A percentile compares a stretch with the other conserved stretches of the same genome.
Evolutionary conservation across 1,140 invertebrate species (phyloP).

Genomic region (Drosophila dunni): DNA sequence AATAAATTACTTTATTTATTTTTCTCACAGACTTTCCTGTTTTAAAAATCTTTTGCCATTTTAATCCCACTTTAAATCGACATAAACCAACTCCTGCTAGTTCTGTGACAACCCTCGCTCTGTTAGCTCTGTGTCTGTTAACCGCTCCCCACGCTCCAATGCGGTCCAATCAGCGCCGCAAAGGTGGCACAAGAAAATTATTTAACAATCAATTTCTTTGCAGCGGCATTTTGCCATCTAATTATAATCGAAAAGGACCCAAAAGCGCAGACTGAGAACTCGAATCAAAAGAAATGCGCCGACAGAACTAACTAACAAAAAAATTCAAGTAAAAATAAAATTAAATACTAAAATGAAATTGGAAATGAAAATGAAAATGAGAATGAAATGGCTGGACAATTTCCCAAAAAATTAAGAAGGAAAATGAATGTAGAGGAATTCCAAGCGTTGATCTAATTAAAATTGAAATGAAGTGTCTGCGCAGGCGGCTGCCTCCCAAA

Average conservation of each 20-base stretch:
- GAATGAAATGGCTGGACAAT: slow-evolving; percentile 13
- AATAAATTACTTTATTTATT: neutral
- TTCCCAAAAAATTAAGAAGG: slow-evolving; percentile 1
- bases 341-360: slow-evolving; percentile 28
- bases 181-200: slow-evolving; percentile 75
- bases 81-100: neutral
- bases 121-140: neutral
- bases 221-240: slow-evolving; percentile 81
- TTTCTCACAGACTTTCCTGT: neutral
- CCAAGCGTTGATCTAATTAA: slow-evolving; percentile 74
- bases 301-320: slow-evolving; percentile 48
- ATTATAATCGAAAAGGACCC: slow-evolving; percentile 65
- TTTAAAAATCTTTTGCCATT: no score
- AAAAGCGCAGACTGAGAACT: slow-evolving; percentile 13
- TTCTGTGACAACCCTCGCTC: slow-evolving; percentile 8
- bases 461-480: slow-evolving; percentile 73
- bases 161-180: slow-evolving; percentile 67
- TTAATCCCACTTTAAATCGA: neutral
- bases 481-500: slow-evolving; percentile 50
- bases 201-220: slow-evolving; percentile 76
- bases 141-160: neutral
- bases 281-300: slow-evolving; percentile 61
- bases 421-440: slow-evolving; percentile 36
- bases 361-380: slow-evolving; percentile 33
- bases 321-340: slow-evolving; percentile 29